Percentiles rank a stretch among this genome's conserved stretches.
phyloP scores from a whole-genome alignment of 2,888 invertebrate species.

The Drosophila kambysellisi region DNA sequence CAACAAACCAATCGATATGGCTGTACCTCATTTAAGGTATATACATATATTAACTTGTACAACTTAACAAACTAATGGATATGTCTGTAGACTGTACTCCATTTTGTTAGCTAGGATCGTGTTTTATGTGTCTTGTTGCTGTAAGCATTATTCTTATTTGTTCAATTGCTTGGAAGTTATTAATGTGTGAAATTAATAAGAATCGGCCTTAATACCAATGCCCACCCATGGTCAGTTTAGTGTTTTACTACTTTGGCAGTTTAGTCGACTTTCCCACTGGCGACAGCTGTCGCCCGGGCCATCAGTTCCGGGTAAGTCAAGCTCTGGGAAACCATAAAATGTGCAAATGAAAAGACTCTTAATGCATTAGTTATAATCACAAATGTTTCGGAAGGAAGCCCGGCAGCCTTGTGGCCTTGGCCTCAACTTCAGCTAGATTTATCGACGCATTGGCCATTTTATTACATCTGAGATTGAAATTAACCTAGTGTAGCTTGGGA shows the following conservation, averaged over 20 bases:
- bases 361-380: constrained; percentile 69
- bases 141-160: constrained; percentile 11
- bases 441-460: constrained; percentile 11
- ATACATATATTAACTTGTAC: neutral
- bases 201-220: constrained; percentile 57
- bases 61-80: neutral
- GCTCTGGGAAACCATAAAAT: constrained; percentile 60
- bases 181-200: constrained; percentile 78
- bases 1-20: neutral
- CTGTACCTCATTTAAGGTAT: no score
- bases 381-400: constrained; percentile 1
- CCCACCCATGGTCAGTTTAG: constrained; percentile 20
- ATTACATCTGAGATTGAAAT: neutral
- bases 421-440: constrained; percentile 28
- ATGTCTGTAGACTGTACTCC: neutral
- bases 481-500: neutral
- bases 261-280: constrained; percentile 19
- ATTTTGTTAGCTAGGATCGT: constrained; percentile 7
- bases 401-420: neutral
- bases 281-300: constrained; percentile 60
- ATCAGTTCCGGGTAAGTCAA: neutral
- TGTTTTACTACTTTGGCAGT: constrained; percentile 58
- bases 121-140: constrained; percentile 8
- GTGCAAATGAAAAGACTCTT: constrained; percentile 68
- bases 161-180: constrained; percentile 69